These are phyloP conservation scores for Aphidius ervi DNA, from an alignment of 1,140 invertebrate species.

Conservation along the genomic window DNA sequence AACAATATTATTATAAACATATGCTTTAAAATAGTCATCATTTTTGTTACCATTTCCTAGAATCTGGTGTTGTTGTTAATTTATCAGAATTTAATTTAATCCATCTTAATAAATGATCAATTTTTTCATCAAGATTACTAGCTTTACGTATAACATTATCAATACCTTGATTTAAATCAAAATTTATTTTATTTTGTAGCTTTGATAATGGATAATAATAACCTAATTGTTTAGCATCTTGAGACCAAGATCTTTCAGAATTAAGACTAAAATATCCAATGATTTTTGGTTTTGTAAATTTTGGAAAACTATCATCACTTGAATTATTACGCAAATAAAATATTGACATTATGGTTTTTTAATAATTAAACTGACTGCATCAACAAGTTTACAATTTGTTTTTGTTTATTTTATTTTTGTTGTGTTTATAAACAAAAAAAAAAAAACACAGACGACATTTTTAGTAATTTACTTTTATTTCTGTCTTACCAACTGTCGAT, in stretches of 20 bases:
- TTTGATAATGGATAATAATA: slow-evolving; percentile 44
- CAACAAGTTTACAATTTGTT: too few species aligned
- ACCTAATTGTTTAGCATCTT: slow-evolving; percentile 49
- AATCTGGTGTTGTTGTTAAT: slow-evolving; percentile 34
- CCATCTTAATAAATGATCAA: slow-evolving; percentile 53
- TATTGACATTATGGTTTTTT: too few species aligned
- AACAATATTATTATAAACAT: neutral
- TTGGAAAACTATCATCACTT: slow-evolving; percentile 40
- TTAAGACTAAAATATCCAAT: slow-evolving; percentile 54
- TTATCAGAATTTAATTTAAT: slow-evolving; percentile 48
- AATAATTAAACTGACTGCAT: too few species aligned
- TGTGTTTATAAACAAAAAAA: too few species aligned
- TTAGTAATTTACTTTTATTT: too few species aligned
- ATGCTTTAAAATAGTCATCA: neutral
- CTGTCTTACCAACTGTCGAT: too few species aligned
- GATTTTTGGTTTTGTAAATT: slow-evolving; percentile 48
- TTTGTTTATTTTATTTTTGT: too few species aligned
- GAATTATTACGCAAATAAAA: too few species aligned
- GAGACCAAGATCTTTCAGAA: slow-evolving; percentile 33
- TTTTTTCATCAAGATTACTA: slow-evolving; percentile 38
- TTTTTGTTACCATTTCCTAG: slow-evolving; percentile 26
- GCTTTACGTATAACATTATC: slow-evolving; percentile 44
- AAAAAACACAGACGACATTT: too few species aligned
- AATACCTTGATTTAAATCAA: slow-evolving; percentile 54
- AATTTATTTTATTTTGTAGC: slow-evolving; percentile 36